Evolutionary conservation across 2,888 invertebrate species (phyloP), one percentile per base, ranked within the genome.

Genomic region (Antheraea yamamai): DNA sequence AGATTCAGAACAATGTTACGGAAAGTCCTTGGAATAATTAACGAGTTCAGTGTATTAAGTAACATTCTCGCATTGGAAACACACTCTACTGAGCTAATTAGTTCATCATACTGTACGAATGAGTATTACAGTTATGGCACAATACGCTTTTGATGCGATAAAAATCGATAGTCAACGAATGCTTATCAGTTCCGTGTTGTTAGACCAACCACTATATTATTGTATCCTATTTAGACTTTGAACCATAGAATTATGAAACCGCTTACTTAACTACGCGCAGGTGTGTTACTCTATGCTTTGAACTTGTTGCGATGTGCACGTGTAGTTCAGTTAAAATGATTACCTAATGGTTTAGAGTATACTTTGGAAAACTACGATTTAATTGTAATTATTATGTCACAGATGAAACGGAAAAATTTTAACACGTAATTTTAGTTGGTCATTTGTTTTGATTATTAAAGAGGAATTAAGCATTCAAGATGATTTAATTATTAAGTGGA

Each of bases 41-140:
- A 73, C 26, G 51, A 70, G 26, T 58, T 73, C 55, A 61, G 35
- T 70, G 73, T 73, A 73, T 55, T 10, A 55, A 73, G 55, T 68
- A 66, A 55, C 52, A 70, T 70, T 55, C 35, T 66, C 66, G 35
- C 73, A 73, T 73, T 16, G 23, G 26, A 47, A 20, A 58, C 70
- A 55, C 70, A 68, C 58, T 68, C 47, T 47, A 75, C 23, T 73
- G 58, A 73, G 68, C 58, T 75, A 73, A 75, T 75, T 75, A 68
- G 75, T 55, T 58, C 58, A 58, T 61, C n/a, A 73, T 30, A 52
- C 51, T n/a, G 52, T 73, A 35, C 39, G 23, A 75, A 75, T 70
- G 70, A 73, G 73, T 70, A 39, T 70, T 70, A 26, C 20, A 30
- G 4, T 73, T 58, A 73, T 73, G 73, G 70, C 55, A 58, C 47